Evolutionary conservation across 2,888 invertebrate genomes (phyloP), one percentile per base, ranked within the genome.

Genomic region (Pseudococcus longispinus): DNA sequence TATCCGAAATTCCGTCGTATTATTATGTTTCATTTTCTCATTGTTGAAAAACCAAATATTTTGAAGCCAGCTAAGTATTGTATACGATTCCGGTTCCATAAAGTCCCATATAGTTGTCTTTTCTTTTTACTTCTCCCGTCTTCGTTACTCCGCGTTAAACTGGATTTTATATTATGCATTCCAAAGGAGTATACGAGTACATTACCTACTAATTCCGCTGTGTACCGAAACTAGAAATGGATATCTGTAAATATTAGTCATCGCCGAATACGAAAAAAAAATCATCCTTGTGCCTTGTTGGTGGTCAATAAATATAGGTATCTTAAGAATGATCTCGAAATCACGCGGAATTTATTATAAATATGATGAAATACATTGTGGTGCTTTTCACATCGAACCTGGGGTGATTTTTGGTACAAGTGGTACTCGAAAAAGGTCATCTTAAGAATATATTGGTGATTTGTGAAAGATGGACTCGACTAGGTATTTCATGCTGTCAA

Each of bases 151-250:
- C 5, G 37, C 37, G 37, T 74, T 29, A 42, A 80, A 80, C 77
- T 80, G 77, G 77, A 80, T 80, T 80, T 80, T 80, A 80, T 80
- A 37, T 80, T 80, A 80, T 80, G 77, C 77, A 80, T 80, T 80
- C 77, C 37, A 42, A 42, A 13, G 0, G 65, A 2, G 60, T 60
- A 23, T 42, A 20, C 13, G 77, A n/a, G 42, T 80, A 80, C 77
- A 80, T 80, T 80, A 80, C 77, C 77, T 42, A 80, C 77, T 80
- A 80, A 80, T 80, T 80, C 77, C 20, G 77, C 29, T 42, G 20
- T 60, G 60, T 80, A 80, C 37, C 42, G 32, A 80, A 80, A 80
- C 77, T 80, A 23, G 77, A 80, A 80, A 80, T 32, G 13, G 77
- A 80, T 37, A 80, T 80, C 42, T 80, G 77, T 80, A 80, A 80